A percentile compares a stretch with the other conserved stretches of the same genome.
Evolutionary conservation across 1,140 invertebrate species (phyloP).

Genomic region (Centruroides sculpturatus): DNA sequence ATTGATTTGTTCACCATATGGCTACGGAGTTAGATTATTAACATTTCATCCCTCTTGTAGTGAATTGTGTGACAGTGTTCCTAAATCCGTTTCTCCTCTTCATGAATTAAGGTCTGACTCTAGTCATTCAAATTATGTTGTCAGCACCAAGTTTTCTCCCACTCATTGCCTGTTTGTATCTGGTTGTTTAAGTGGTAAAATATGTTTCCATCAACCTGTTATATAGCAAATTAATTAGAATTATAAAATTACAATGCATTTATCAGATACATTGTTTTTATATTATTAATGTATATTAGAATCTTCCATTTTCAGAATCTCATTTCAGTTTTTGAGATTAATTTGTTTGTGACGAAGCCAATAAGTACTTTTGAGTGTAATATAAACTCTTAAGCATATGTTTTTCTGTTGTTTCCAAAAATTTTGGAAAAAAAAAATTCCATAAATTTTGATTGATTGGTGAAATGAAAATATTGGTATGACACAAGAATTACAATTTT

Average conservation of each 20-base stretch:
- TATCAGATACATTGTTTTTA: too few species aligned
- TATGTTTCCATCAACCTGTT: constrained; percentile 76
- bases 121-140: constrained; percentile 67
- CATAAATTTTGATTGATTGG: too few species aligned
- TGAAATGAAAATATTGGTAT: too few species aligned
- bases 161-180: constrained; percentile 67
- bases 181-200: constrained; percentile 69
- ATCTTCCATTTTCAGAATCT: too few species aligned
- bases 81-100: constrained; percentile 32
- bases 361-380: too few species aligned
- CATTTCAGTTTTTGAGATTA: too few species aligned
- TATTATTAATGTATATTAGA: too few species aligned
- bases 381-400: too few species aligned
- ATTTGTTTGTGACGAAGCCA: too few species aligned
- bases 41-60: constrained; percentile 60
- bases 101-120: constrained; percentile 50
- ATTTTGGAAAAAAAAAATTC: too few species aligned
- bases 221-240: constrained; percentile 23
- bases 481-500: too few species aligned
- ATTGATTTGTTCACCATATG: constrained; percentile 76
- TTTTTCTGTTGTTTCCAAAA: too few species aligned
- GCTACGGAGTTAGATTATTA: constrained; percentile 62
- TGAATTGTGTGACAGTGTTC: constrained; percentile 54
- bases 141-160: constrained; percentile 81
- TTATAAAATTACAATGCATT: background rate